Conservation (phyloP, 2,888 invertebrate species). For the Papilio protenor region DNA sequence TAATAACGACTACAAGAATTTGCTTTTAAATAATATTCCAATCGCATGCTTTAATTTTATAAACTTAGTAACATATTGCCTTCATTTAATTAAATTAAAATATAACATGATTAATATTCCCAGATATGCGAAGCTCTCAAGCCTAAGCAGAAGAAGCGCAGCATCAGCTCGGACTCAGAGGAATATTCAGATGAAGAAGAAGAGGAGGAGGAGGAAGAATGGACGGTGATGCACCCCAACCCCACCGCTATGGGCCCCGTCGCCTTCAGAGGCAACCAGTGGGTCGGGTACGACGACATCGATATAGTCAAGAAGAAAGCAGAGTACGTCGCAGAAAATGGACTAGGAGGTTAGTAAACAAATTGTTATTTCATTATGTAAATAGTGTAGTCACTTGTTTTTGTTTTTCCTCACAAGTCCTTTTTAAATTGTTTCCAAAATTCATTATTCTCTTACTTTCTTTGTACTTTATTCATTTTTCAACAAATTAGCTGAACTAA, state of each 20-base stretch:
- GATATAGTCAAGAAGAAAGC: constrained; percentile 92
- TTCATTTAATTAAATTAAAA: neutral
- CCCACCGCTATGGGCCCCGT: constrained; percentile 94
- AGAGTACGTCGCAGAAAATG: constrained; percentile 92
- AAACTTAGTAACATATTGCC: neutral
- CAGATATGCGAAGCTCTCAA: constrained; percentile 93
- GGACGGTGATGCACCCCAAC: constrained; percentile 93
- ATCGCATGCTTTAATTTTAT: neutral
- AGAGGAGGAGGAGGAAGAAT: constrained; percentile 85
- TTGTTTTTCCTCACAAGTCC: too few species aligned
- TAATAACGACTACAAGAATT: neutral
- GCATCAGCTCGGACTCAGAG: constrained; percentile 57
- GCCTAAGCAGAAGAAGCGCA: constrained; percentile 65
- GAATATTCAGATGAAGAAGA: constrained; percentile 71
- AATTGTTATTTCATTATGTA: neutral
- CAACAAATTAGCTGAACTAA: too few species aligned
- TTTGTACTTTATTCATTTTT: too few species aligned
- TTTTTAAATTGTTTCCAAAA: too few species aligned
- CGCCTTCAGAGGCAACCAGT: constrained; percentile 92
- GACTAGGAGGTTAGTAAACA: constrained; percentile 87
- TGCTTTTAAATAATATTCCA: neutral
- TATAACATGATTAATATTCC: neutral
- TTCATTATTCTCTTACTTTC: too few species aligned
- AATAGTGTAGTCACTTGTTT: too few species aligned
- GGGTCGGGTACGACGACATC: constrained; percentile 97